These are phyloP conservation scores for Lutraria rhynchaena DNA, from an alignment of 1,140 invertebrate species.

Conservation along the genomic window DNA sequence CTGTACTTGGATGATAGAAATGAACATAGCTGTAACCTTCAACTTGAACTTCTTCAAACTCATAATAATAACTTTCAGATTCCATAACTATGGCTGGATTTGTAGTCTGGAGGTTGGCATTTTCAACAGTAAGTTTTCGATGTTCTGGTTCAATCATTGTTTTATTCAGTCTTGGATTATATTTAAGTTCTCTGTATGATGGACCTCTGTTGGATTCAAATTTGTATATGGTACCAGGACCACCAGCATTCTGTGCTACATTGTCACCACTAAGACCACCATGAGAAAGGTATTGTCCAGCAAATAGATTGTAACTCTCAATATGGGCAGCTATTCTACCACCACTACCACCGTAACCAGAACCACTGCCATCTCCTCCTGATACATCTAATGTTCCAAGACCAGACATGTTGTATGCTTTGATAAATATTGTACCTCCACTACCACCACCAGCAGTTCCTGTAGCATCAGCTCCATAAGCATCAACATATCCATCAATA, in stretches of 20 bases:
- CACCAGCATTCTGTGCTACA: constrained; percentile 57
- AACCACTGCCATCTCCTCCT: constrained; percentile 67
- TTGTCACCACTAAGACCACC: constrained; percentile 63
- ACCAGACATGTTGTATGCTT: constrained; percentile 72
- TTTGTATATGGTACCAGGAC: constrained; percentile 75
- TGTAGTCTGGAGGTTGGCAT: constrained; percentile 63
- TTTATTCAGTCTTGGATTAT: constrained; percentile 70
- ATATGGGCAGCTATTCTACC: constrained; percentile 73
- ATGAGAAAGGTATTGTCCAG: constrained; percentile 66
- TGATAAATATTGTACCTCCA: constrained; percentile 71
- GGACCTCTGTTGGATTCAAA: constrained; percentile 74
- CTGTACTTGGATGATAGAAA: constrained; percentile 70
- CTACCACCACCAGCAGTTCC: constrained; percentile 69
- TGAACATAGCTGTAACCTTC: constrained; percentile 73
- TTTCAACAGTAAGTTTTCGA: constrained; percentile 70
- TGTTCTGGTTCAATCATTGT: constrained; percentile 72
- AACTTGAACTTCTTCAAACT: constrained; percentile 76
- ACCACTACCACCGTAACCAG: constrained; percentile 71
- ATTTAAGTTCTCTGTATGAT: constrained; percentile 75
- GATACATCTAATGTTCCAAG: constrained; percentile 69
- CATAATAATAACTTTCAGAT: constrained; percentile 69
- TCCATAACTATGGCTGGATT: constrained; percentile 75
- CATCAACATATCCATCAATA: constrained; percentile 69
- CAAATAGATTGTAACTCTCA: constrained; percentile 66
- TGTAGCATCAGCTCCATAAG: constrained; percentile 58